A percentile compares a stretch with the other conserved stretches of the same genome.
phyloP scores from a whole-genome alignment of 2,888 invertebrate genomes.

The Yponomeuta plumbellus region DNA sequence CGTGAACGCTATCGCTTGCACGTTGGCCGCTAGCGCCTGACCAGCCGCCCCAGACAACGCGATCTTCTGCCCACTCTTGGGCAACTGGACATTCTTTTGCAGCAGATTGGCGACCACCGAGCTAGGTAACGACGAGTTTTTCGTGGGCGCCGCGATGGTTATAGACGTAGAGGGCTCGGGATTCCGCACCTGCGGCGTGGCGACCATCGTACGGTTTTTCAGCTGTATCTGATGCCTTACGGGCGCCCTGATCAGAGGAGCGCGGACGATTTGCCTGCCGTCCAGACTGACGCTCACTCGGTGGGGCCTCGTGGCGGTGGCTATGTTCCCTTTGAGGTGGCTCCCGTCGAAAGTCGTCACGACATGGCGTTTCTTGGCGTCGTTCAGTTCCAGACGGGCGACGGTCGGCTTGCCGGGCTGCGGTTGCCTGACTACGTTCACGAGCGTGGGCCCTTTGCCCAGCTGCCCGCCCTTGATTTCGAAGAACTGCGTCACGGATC shows the following conservation, averaged over 20 bases:
- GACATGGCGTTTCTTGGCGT: conserved; percentile 45
- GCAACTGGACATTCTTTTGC: conserved; percentile 48
- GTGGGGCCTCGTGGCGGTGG: conserved; percentile 30
- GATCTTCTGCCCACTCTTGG: conserved; percentile 46
- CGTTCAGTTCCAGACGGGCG: conserved; percentile 42
- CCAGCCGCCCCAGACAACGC: conserved; percentile 35
- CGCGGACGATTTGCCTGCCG: conserved; percentile 48
- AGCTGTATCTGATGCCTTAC: conserved; percentile 52
- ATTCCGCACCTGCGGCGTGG: conserved; percentile 23
- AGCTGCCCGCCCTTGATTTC: conserved; percentile 61
- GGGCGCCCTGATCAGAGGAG: conserved; percentile 38
- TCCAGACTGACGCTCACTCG: conserved; percentile 47
- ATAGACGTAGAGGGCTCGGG: conserved; percentile 24
- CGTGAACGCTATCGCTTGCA: conserved; percentile 56
- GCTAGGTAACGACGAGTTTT: conserved; percentile 43
- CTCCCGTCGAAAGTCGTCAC: conserved; percentile 21
- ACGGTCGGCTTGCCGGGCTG: conserved; percentile 46
- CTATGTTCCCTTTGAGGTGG: conserved; percentile 16
- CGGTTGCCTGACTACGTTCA: conserved; percentile 61
- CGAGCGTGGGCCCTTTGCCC: conserved; percentile 58
- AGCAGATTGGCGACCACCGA: conserved; percentile 49
- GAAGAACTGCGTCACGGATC: conserved; percentile 58
- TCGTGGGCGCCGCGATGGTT: conserved; percentile 37
- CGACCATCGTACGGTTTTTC: conserved; percentile 43
- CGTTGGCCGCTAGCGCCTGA: conserved; percentile 45